phyloP scores from a whole-genome alignment of 2,113 vertebrate species.

The Albula goreensis region DNA sequence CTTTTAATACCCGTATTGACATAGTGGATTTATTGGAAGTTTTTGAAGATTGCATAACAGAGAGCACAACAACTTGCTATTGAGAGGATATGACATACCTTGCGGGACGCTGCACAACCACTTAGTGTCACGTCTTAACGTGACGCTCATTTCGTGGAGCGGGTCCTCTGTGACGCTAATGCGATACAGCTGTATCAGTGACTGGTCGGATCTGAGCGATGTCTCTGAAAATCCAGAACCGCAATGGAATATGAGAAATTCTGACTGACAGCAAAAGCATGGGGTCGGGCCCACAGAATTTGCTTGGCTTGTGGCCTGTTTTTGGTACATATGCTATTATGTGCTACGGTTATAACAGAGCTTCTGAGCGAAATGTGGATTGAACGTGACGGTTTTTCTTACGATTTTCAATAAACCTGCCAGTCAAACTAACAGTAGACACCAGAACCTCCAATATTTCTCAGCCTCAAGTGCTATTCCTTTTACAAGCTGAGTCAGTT shows the following conservation, averaged over 20 bases:
- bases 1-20: not conserved
- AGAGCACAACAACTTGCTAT: not conserved
- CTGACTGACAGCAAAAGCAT: constrained; percentile 11
- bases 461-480: not conserved
- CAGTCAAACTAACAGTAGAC: not conserved
- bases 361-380: not conserved
- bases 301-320: not conserved
- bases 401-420: constrained; percentile 24
- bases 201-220: not conserved
- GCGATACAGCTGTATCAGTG: constrained; percentile 20
- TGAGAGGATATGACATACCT: not conserved
- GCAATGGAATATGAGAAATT: not conserved
- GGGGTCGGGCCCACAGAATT: not conserved
- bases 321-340: constrained; percentile 31
- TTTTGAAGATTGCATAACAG: not conserved
- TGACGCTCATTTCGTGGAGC: not conserved
- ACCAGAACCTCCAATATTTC: not conserved
- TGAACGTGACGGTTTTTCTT: constrained; percentile 39
- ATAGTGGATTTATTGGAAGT: not conserved
- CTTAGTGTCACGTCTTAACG: not conserved
- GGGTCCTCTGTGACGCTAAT: constrained; percentile 10
- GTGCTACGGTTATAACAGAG: constrained; percentile 14
- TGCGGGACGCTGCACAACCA: not conserved
- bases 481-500: not conserved
- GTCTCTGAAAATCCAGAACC: not conserved